Conservation (phyloP, 2,888 invertebrate species). For the Heteropelma amictum region DNA sequence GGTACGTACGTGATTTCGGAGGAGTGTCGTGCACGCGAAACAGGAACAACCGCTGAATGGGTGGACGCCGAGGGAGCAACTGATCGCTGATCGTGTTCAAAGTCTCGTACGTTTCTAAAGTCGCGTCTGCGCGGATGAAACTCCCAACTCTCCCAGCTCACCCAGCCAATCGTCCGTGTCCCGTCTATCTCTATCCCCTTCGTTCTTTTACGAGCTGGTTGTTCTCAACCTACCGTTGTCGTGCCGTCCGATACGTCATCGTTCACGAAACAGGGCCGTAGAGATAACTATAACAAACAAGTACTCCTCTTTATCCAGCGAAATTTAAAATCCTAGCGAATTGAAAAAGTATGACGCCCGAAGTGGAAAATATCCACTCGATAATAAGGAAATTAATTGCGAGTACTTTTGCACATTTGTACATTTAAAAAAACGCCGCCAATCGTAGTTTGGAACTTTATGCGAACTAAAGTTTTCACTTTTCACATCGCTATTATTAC, state of each 20-base stretch:
- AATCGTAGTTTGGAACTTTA: no score
- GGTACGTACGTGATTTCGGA: slow-evolving; percentile 66
- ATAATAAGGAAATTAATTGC: no score
- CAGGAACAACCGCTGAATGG: slow-evolving; percentile 56
- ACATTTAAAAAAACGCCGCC: no score
- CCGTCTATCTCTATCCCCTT: not conserved
- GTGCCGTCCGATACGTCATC: slow-evolving; percentile 25
- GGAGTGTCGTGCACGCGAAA: slow-evolving; percentile 50
- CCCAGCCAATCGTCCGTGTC: not conserved
- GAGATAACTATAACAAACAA: not conserved
- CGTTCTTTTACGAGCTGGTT: not conserved
- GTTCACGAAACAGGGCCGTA: slow-evolving; percentile 42
- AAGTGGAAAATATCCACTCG: no score
- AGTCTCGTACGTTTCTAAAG: slow-evolving; percentile 60
- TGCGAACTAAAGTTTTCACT: no score
- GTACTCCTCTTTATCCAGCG: not conserved
- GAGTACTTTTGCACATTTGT: no score
- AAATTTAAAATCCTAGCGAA: not conserved
- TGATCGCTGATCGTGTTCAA: slow-evolving; percentile 63
- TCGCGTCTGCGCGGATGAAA: slow-evolving; percentile 62
- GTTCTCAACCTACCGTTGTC: slow-evolving; percentile 50
- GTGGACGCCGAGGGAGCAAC: slow-evolving; percentile 64
- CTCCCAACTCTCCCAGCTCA: no score
- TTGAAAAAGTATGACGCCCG: no score
- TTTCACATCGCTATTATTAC: no score